phyloP scores from a whole-genome alignment of 1,140 invertebrate genomes.

The Mizuhopecten yessoensis region DNA sequence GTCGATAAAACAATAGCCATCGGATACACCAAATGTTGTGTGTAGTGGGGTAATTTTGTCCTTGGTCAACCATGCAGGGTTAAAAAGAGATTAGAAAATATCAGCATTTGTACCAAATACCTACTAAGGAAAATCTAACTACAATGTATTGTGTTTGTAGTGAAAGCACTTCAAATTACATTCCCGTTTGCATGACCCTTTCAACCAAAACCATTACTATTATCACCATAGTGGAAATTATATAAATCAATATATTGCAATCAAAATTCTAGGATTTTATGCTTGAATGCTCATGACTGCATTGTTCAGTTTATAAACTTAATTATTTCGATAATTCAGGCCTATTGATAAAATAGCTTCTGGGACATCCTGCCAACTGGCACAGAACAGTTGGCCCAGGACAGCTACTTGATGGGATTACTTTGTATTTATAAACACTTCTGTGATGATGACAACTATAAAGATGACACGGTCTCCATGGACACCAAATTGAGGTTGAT shows the following conservation, averaged over 20 bases:
- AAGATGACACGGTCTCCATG: not conserved
- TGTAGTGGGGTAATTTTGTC: too few relatives aligned
- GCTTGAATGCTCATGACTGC: not conserved
- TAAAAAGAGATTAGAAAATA: too few relatives aligned
- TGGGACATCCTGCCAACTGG: not conserved
- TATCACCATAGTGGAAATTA: not conserved
- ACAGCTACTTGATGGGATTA: not conserved
- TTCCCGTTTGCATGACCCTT: too few relatives aligned
- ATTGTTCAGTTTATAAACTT: not conserved
- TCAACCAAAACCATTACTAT: too few relatives aligned
- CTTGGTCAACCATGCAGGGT: too few relatives aligned
- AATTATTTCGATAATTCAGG: not conserved
- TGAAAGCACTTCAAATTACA: too few relatives aligned
- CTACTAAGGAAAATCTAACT: too few relatives aligned
- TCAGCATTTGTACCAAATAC: too few relatives aligned
- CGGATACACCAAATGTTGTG: too few relatives aligned
- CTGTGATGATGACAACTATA: not conserved
- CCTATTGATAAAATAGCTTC: not conserved
- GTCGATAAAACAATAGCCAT: too few relatives aligned
- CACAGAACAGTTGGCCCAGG: not conserved
- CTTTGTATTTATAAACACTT: not conserved
- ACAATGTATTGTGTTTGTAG: too few relatives aligned
- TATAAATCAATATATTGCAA: not conserved
- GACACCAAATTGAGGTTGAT: constrained; percentile 21
- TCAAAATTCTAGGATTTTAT: not conserved